These are phyloP conservation scores for Nothobranchius kuhntae DNA, from an alignment of 2,113 vertebrate genomes.

Conservation along the genomic window DNA sequence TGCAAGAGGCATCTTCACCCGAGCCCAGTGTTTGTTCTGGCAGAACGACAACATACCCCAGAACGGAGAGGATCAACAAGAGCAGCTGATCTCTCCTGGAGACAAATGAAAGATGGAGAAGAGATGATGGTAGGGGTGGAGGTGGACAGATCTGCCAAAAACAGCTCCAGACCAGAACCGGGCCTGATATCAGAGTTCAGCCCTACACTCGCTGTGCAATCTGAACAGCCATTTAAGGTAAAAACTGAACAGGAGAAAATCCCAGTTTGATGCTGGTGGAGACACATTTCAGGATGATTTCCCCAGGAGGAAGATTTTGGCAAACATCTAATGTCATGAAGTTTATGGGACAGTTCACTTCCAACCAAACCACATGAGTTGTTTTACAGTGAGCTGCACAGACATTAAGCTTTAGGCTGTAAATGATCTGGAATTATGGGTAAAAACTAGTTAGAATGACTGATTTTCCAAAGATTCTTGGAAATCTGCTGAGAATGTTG, in stretches of 20 bases:
- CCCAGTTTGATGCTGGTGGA: slow-evolving; percentile 4
- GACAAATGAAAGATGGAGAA: slow-evolving; percentile 37
- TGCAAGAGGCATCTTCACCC: slow-evolving; percentile 47
- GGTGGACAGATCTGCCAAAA: slow-evolving; percentile 30
- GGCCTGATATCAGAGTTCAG: slow-evolving; percentile 49
- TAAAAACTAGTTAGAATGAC: too few species aligned
- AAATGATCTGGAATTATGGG: too few species aligned
- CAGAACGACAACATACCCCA: slow-evolving; percentile 58
- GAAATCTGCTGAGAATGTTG: too few species aligned
- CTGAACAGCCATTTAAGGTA: slow-evolving; percentile 20
- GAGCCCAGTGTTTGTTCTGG: slow-evolving; percentile 70
- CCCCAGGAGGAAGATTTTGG: slow-evolving; percentile 29
- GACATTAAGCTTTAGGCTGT: too few species aligned
- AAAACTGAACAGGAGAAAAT: slow-evolving; percentile 8
- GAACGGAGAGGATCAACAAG: slow-evolving; percentile 66
- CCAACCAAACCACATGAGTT: slow-evolving; percentile 24
- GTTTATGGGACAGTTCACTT: slow-evolving; percentile 55
- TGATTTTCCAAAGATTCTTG: neutral
- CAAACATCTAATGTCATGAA: slow-evolving; percentile 24
- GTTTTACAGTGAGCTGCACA: slow-evolving; percentile 38
- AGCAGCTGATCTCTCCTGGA: slow-evolving; percentile 35
- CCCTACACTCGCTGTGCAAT: slow-evolving; percentile 17
- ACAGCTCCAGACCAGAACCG: slow-evolving; percentile 21
- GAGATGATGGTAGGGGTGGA: slow-evolving; percentile 1
- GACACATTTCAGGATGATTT: slow-evolving; percentile 26